These are phyloP conservation scores for Seira musarum DNA, from an alignment of 2,888 invertebrate genomes.

Conservation along the genomic window DNA sequence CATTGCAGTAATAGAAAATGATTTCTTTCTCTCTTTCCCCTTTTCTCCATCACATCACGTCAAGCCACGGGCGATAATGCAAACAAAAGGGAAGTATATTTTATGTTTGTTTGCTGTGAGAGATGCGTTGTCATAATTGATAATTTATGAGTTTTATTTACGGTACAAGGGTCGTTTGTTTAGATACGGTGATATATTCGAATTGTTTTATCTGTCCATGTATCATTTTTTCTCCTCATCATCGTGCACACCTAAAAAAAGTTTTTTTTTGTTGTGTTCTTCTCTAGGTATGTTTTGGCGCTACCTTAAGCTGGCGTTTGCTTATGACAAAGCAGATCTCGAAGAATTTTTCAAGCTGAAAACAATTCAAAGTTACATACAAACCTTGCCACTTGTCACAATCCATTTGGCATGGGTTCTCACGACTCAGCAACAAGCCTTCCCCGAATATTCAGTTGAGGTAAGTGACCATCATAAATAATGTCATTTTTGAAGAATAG, in stretches of 20 bases:
- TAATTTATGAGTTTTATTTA: conserved; percentile 50
- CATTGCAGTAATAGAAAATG: background rate
- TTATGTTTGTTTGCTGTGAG: conserved; percentile 30
- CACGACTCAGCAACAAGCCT: conserved; percentile 39
- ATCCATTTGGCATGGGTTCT: conserved; percentile 69
- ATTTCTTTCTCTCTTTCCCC: conserved; percentile 6
- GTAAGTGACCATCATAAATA: conserved; percentile 39
- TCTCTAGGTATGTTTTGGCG: conserved; percentile 69
- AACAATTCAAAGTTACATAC: conserved; percentile 68
- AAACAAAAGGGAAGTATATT: conserved; percentile 23
- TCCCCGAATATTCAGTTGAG: conserved; percentile 26
- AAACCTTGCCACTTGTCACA: conserved; percentile 68
- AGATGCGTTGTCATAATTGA: conserved; percentile 41
- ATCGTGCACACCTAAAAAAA: background rate
- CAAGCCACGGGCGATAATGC: conserved; percentile 27
- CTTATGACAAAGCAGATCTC: conserved; percentile 70
- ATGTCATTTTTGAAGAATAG: conserved; percentile 19
- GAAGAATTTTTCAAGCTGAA: conserved; percentile 70
- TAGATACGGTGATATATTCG: conserved; percentile 1
- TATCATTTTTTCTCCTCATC: background rate
- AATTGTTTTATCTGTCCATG: conserved; percentile 9
- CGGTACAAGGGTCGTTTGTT: conserved; percentile 1
- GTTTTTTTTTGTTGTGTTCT: background rate
- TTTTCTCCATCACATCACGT: conserved; percentile 2
- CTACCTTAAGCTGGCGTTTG: conserved; percentile 70